A percentile compares a stretch with the other conserved stretches of the same genome.
Evolutionary conservation across 2,888 invertebrate genomes (phyloP).

Genomic region (Nebria brevicollis): DNA sequence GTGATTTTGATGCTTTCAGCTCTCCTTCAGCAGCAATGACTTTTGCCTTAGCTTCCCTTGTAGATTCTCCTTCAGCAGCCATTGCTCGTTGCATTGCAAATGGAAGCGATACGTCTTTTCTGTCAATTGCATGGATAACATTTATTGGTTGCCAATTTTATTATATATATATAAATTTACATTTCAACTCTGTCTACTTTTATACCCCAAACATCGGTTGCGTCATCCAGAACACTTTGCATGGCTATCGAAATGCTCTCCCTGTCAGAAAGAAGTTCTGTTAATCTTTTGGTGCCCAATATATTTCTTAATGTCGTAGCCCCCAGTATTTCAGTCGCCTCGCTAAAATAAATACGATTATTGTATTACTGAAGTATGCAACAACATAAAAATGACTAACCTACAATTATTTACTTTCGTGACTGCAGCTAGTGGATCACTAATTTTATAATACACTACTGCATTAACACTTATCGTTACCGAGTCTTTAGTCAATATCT

Average conservation of each 20-base stretch:
- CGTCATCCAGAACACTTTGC: conserved; percentile 68
- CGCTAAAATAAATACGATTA: background rate
- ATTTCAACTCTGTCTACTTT: conserved; percentile 83
- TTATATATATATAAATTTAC: conserved; percentile 67
- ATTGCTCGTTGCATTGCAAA: conserved; percentile 81
- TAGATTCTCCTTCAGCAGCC: conserved; percentile 86
- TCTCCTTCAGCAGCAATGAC: conserved; percentile 88
- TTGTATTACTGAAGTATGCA: background rate
- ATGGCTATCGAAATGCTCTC: conserved; percentile 72
- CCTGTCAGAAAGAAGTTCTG: conserved; percentile 73
- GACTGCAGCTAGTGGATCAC: conserved; percentile 75
- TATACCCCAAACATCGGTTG: conserved; percentile 71
- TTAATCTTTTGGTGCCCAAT: conserved; percentile 72
- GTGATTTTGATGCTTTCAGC: conserved; percentile 83
- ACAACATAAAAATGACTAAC: conserved; percentile 55
- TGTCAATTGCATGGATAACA: conserved; percentile 56
- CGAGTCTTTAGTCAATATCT: conserved; percentile 84
- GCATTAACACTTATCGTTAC: conserved; percentile 91
- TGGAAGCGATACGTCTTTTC: conserved; percentile 83
- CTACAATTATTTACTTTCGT: conserved; percentile 74
- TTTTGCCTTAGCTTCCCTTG: conserved; percentile 80
- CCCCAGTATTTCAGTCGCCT: conserved; percentile 58
- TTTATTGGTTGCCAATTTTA: background rate
- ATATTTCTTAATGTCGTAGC: conserved; percentile 71
- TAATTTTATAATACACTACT: conserved; percentile 79